phyloP scores from a whole-genome alignment of 2,113 vertebrate species.

The Tapirus terrestris region DNA sequence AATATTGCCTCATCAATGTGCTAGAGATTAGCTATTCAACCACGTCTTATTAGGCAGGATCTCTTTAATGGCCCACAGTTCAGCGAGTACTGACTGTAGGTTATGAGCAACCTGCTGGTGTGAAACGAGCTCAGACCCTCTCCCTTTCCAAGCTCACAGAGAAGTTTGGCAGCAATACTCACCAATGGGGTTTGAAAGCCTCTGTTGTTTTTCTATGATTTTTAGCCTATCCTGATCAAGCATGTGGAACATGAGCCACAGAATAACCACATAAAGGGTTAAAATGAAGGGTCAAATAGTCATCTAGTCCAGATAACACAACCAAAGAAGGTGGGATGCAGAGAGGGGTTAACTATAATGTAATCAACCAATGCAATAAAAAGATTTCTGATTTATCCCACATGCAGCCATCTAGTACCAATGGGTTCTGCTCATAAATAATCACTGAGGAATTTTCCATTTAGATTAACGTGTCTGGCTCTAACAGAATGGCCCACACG shows the following conservation, averaged over 20 bases:
- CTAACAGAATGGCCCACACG: neutral
- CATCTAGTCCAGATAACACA: neutral
- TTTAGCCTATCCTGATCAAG: neutral
- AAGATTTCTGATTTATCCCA: conserved; percentile 29
- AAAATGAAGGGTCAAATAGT: neutral
- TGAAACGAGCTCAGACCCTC: neutral
- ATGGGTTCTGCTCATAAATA: neutral
- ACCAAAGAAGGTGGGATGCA: neutral
- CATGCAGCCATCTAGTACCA: neutral
- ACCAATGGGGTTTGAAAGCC: neutral
- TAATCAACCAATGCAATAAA: neutral
- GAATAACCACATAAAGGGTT: neutral
- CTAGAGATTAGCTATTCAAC: neutral
- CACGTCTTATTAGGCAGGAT: neutral
- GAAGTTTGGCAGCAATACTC: neutral
- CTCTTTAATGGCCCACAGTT: neutral
- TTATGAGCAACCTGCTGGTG: neutral
- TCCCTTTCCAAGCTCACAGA: neutral
- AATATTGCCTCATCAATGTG: neutral
- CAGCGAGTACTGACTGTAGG: neutral
- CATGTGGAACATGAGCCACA: neutral
- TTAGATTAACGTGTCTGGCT: neutral
- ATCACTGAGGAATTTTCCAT: conserved; percentile 26
- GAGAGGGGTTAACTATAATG: neutral
- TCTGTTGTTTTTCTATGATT: neutral